Conservation (phyloP, 2,888 invertebrate genomes). For the Stratiomys singularior region DNA sequence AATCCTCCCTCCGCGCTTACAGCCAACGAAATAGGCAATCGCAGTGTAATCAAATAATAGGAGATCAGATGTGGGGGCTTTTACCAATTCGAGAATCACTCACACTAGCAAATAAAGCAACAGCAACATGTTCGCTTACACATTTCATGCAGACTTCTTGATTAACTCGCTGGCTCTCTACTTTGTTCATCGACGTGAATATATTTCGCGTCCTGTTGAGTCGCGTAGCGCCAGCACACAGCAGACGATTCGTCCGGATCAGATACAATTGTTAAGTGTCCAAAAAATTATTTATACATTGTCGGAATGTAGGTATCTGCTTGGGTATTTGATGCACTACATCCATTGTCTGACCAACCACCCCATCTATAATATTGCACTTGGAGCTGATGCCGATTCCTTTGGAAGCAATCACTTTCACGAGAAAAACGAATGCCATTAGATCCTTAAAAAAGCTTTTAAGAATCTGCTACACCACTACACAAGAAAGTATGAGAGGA, state of each 20-base stretch:
- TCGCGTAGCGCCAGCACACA: background rate
- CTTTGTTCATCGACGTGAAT: background rate
- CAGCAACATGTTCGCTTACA: conserved; percentile 9
- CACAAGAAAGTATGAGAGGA: background rate
- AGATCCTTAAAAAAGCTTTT: background rate
- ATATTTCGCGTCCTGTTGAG: conserved; percentile 23
- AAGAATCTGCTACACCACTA: background rate
- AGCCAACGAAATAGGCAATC: background rate
- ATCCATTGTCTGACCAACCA: conserved; percentile 10
- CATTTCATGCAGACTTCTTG: background rate
- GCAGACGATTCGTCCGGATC: background rate
- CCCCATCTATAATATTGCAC: background rate
- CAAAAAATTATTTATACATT: conserved; percentile 21
- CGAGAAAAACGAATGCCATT: background rate
- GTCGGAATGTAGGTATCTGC: background rate
- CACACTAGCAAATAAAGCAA: background rate
- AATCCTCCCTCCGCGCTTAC: no score
- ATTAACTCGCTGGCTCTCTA: conserved; percentile 4
- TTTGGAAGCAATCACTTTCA: background rate
- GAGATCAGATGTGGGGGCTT: background rate
- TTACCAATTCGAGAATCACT: background rate
- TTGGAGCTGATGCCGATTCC: background rate
- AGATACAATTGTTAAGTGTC: conserved; percentile 28
- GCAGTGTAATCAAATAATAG: background rate
- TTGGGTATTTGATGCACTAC: background rate